phyloP scores from a whole-genome alignment of 1,140 invertebrate genomes.

The Temnothorax nylanderi region DNA sequence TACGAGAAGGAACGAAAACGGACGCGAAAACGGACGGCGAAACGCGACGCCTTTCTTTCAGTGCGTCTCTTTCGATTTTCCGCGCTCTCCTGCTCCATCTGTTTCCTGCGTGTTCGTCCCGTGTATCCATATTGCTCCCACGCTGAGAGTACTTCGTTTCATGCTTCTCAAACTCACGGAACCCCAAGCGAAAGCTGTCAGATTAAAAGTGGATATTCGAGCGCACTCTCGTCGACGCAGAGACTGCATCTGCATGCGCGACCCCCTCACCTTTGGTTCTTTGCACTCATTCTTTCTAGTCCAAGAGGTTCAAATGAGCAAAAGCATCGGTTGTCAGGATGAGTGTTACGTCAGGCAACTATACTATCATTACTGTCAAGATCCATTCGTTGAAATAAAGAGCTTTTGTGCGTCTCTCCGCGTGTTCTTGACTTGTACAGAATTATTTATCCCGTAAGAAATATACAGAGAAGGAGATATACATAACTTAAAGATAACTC shows the following conservation, averaged over 20 bases:
- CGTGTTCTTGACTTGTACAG: neutral
- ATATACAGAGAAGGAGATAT: neutral
- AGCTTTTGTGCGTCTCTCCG: neutral
- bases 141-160: constrained; percentile 72
- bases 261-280: neutral
- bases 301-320: constrained; percentile 10
- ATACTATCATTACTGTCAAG: neutral
- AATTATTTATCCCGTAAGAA: neutral
- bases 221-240: constrained; percentile 53
- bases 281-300: neutral
- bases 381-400: neutral
- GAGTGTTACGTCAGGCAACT: neutral
- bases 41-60: constrained; percentile 9
- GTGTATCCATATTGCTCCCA: neutral
- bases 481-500: neutral
- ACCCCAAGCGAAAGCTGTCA: constrained; percentile 77
- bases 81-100: neutral
- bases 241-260: neutral
- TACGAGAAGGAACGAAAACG: constrained; percentile 10
- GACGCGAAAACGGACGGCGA: neutral
- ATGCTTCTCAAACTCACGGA: constrained; percentile 76
- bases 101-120: neutral
- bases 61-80: constrained; percentile 11
- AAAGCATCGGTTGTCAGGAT: neutral
- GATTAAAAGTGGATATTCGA: constrained; percentile 81